These are phyloP conservation scores for Ianthella basta DNA, from an alignment of 37 sponge, comb jelly and placozoan genomes.

Conservation along the genomic window DNA sequence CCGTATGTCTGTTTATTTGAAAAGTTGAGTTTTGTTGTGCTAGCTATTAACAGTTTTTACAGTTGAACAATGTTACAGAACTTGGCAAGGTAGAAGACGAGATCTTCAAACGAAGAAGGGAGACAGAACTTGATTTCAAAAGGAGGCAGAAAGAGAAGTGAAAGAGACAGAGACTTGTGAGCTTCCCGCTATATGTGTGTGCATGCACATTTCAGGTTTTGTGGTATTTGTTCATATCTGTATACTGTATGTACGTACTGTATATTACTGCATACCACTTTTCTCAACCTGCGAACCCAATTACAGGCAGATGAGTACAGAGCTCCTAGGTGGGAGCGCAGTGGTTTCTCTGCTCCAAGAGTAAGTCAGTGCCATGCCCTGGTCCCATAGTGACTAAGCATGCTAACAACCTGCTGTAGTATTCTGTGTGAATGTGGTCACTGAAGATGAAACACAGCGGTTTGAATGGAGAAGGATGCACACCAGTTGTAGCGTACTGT, in stretches of 20 bases:
- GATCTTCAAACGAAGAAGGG: slow-evolving; percentile 84
- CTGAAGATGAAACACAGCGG: no score
- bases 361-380: slow-evolving; percentile 24
- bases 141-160: slow-evolving; percentile 72
- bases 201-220: neutral
- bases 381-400: neutral
- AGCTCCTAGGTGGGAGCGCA: slow-evolving; percentile 51
- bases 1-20: no score
- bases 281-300: neutral
- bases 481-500: no score
- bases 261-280: neutral
- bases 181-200: neutral
- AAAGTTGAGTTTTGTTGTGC: no score
- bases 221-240: neutral
- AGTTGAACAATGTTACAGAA: neutral
- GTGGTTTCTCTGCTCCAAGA: slow-evolving; percentile 61
- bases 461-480: no score
- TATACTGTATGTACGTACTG: neutral
- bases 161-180: slow-evolving; percentile 46
- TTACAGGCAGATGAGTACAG: slow-evolving; percentile 25
- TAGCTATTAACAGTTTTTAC: neutral
- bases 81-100: slow-evolving; percentile 86
- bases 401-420: no score
- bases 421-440: no score
- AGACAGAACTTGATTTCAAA: slow-evolving; percentile 72